phyloP scores from a whole-genome alignment of 2,888 invertebrate genomes.

The Noctua fimbriata region DNA sequence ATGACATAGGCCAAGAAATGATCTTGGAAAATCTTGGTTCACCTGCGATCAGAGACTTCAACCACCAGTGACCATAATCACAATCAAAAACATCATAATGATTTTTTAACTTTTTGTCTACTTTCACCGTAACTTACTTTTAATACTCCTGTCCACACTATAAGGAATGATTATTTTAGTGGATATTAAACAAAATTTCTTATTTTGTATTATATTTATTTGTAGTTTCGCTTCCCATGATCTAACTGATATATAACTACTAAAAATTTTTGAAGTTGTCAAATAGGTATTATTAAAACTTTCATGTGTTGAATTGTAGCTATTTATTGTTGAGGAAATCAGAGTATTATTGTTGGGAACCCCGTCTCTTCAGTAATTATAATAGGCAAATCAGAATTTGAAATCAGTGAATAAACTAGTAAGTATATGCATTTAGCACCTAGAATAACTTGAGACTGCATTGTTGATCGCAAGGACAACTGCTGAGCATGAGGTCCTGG shows the following conservation, averaged over 20 bases:
- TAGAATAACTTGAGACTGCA: too few relatives aligned
- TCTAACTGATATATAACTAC: background rate
- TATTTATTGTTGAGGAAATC: background rate
- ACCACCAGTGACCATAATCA: too few relatives aligned
- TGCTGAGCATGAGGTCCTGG: too few relatives aligned
- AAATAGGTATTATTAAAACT: background rate
- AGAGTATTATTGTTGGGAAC: background rate
- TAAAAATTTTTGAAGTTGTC: background rate
- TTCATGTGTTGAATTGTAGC: background rate
- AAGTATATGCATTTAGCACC: background rate
- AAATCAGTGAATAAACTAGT: background rate
- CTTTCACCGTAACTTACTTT: background rate
- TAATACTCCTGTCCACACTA: background rate
- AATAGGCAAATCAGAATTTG: background rate
- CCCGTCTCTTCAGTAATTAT: background rate
- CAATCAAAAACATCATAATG: too few relatives aligned
- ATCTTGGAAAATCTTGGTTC: background rate
- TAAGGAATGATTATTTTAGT: background rate
- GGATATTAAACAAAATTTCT: background rate
- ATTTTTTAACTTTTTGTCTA: too few relatives aligned
- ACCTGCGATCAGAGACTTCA: background rate
- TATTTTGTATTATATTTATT: background rate
- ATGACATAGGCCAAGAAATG: background rate
- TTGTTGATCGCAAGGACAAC: too few relatives aligned
- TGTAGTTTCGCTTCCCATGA: background rate